A percentile compares a stretch with the other conserved stretches of the same genome.
Conservation (phyloP, 2,113 vertebrate genomes). For the Mesembrinibis cayennensis region DNA sequence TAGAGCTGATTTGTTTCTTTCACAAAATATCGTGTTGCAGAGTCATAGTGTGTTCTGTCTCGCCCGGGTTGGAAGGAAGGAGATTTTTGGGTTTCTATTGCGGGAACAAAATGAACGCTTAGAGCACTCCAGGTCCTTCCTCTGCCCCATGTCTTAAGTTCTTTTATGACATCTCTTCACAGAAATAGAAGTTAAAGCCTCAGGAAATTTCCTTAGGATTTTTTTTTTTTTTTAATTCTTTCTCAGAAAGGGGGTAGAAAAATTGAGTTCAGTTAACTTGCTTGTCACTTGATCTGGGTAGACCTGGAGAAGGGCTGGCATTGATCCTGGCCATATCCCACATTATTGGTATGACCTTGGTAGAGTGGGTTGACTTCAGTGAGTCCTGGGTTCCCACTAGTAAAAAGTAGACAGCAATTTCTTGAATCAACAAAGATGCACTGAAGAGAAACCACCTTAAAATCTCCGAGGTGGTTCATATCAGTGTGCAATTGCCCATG, state of each 20-base stretch:
- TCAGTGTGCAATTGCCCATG: neutral
- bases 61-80: neutral
- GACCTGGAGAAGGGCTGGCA: neutral
- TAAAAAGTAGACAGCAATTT: neutral
- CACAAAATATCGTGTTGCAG: slow-evolving; percentile 11
- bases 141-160: neutral
- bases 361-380: neutral
- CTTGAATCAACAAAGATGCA: neutral
- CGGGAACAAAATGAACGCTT: neutral
- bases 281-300: neutral
- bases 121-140: neutral
- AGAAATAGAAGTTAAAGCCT: slow-evolving; percentile 34
- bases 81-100: neutral
- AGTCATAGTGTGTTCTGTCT: slow-evolving; percentile 22
- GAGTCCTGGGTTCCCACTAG: neutral
- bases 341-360: neutral
- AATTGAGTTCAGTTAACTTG: neutral
- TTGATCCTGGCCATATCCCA: neutral
- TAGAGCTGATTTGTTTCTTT: slow-evolving; percentile 22
- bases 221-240: neutral
- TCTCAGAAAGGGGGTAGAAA: slow-evolving; percentile 2
- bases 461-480: neutral
- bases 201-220: slow-evolving; percentile 6
- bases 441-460: neutral
- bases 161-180: neutral